Base-by-base conservation (phyloP, 2,113 vertebrate genomes). In the Coreoperca whiteheadi region DNA sequence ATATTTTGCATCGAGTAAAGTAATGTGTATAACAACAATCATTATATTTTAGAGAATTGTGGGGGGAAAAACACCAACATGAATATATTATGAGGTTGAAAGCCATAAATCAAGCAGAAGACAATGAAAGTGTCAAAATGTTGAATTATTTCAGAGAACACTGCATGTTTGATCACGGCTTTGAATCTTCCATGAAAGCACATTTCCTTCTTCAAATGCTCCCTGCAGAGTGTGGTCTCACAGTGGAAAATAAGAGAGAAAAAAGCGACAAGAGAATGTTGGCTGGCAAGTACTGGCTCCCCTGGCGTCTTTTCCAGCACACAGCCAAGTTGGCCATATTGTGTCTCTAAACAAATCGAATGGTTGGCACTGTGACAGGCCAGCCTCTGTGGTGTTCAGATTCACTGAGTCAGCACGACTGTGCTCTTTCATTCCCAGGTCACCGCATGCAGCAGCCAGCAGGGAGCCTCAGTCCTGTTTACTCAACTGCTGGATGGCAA, bases 321-420 rank as follows among this genome's bases (percentile, higher is more conserved):
- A 74, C 90, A 82, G 94, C 92, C 93, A 94, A 92, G 87, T 88
- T 65, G 91, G 89, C 91, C 94, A 94, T 91, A 92, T 92, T 94
- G 93, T 90, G 90, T 89, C 88, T 92, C 90, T 89, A 91, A 94
- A 93, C 91, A 91, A 94, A 92, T 94, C 81, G 91, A 94, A 90
- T 61, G 81, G 72, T 91, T 93, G 93, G 93, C 91, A 76, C 80
- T 43, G 87, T 87, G 93, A 92, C 93, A 91, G 89, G 81, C 11
- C 88, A 74, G 91, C 82, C 84, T 89, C 90, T 74, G 86, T 89
- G 88, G 83, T 28, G 85, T 53, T 84, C 82, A 81, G 84, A 88
- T 84, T 77, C 91, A 86, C 81, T 56, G 80, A 91, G 90, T 93
- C 91, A 92, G 92, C 90, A 81, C 82, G 84, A 88, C 76, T 50